Evolutionary conservation across 1,140 invertebrate species (phyloP), one percentile per base, ranked within the genome.

Genomic region (Calosoma granatense): DNA sequence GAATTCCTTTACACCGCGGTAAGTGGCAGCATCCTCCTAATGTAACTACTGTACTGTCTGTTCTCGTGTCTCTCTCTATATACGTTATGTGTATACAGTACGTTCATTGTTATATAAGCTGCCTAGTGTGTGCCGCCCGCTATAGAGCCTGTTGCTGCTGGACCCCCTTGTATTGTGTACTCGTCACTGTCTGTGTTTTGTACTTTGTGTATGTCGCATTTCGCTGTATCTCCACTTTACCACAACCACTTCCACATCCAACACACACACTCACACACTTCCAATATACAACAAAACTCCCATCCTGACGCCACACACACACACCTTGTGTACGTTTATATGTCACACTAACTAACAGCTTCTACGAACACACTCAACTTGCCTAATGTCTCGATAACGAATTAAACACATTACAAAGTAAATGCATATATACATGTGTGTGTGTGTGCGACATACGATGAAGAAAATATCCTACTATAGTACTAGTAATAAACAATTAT

Each of bases 1-100:
- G 90, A 92, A 87, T 86, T 91, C 87, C 83, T 92, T 92, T 88
- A 88, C 86, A 85, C 89, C 88, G 86, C 87, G 90, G 90, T 93
- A 93, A 92, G 90, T 91, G 83, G 81, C 82, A 84, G 82, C 82
- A 70, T 71, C 66, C 63, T 66, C 70, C 69, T 66, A 65, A 36
- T 53, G 51, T 47, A 36, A 36, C 26, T 36, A 47, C 41, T 47
- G 41, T 47, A 47, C 41, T 47, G 51, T 22, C 22, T 58, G 51
- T 53, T 22, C 26, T 36, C 26, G 26, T 36, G 26, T 47, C 41
- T 69, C 63, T 67, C 66, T 65, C 60, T 67, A 62, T 67, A 65
- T 68, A 63, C 64, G 65, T 69, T 47, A 47, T 47, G 51, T 58
- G 36, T 58, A 58, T 53, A 54, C 52, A 43, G 39, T 54, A 58